A percentile compares a stretch with the other conserved stretches of the same genome.
phyloP scores from a whole-genome alignment of 2,888 invertebrate genomes.

The Aplocera efformata region DNA sequence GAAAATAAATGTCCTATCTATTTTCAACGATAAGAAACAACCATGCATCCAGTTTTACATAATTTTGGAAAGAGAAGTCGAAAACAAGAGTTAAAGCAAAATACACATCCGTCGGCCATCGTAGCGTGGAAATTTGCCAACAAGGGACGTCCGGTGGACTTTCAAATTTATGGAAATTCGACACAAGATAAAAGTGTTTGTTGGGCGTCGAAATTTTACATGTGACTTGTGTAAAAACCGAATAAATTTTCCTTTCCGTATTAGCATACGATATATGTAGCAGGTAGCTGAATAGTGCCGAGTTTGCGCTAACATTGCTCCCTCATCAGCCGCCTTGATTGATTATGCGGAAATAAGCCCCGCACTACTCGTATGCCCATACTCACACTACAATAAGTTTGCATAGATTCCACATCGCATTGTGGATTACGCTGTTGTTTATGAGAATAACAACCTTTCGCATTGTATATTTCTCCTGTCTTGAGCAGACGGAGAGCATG shows the following conservation, averaged over 20 bases:
- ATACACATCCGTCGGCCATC: slow-evolving; percentile 42
- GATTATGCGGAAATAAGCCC: slow-evolving; percentile 70
- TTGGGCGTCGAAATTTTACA: slow-evolving; percentile 48
- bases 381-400: slow-evolving; percentile 36
- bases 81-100: slow-evolving; percentile 38
- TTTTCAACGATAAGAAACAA: slow-evolving; percentile 22
- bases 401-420: slow-evolving; percentile 21
- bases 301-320: slow-evolving; percentile 53
- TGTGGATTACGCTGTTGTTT: slow-evolving; percentile 27
- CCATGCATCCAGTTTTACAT: slow-evolving; percentile 24
- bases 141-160: slow-evolving; percentile 54
- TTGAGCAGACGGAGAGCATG: slow-evolving; percentile 2
- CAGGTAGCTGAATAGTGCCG: slow-evolving; percentile 37
- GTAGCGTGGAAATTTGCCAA: slow-evolving; percentile 59
- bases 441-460: slow-evolving; percentile 23
- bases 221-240: slow-evolving; percentile 45
- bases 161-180: slow-evolving; percentile 66
- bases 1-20: slow-evolving; percentile 6
- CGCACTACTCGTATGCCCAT: slow-evolving; percentile 34
- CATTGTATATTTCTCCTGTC: slow-evolving; percentile 9
- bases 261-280: slow-evolving; percentile 34
- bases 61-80: slow-evolving; percentile 28
- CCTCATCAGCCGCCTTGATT: slow-evolving; percentile 67
- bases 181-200: slow-evolving; percentile 62
- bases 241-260: slow-evolving; percentile 38